Evolutionary conservation across 1,140 invertebrate species (phyloP).

Genomic region (Drosophila fuyamai): DNA sequence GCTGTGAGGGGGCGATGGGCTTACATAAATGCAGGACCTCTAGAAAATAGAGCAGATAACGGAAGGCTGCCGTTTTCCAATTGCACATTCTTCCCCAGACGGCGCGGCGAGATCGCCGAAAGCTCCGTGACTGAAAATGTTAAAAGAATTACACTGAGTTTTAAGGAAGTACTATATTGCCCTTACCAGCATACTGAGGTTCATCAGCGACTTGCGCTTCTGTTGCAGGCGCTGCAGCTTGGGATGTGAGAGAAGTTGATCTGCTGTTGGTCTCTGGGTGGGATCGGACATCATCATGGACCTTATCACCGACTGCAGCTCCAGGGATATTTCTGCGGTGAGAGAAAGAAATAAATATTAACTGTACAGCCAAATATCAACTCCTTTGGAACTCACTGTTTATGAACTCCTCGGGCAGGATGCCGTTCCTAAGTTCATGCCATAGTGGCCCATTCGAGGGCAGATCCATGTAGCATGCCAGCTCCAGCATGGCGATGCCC

Average conservation of each 20-base stretch:
- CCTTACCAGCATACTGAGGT: constrained; percentile 57
- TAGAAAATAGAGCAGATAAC: constrained; percentile 64
- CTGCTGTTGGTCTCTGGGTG: constrained; percentile 85
- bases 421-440: constrained; percentile 88
- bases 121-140: constrained; percentile 54
- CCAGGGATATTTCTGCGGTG: constrained; percentile 85
- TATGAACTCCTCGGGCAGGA: constrained; percentile 79
- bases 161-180: too few relatives aligned
- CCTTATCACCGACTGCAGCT: constrained; percentile 86
- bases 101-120: constrained; percentile 63
- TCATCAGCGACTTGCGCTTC: constrained; percentile 60
- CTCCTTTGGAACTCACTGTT: constrained; percentile 49
- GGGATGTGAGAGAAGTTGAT: constrained; percentile 85
- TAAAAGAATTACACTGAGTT: not conserved
- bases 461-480: constrained; percentile 89
- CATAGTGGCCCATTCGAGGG: constrained; percentile 89
- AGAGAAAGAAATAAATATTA: constrained; percentile 4
- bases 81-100: constrained; percentile 77
- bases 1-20: constrained; percentile 22
- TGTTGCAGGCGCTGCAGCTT: constrained; percentile 59
- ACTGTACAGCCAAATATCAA: not conserved
- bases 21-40: constrained; percentile 59
- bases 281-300: constrained; percentile 87
- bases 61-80: constrained; percentile 62
- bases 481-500: constrained; percentile 90